Base-by-base conservation (phyloP, 1,140 invertebrate species). In the Alviniconcha marisindica region DNA sequence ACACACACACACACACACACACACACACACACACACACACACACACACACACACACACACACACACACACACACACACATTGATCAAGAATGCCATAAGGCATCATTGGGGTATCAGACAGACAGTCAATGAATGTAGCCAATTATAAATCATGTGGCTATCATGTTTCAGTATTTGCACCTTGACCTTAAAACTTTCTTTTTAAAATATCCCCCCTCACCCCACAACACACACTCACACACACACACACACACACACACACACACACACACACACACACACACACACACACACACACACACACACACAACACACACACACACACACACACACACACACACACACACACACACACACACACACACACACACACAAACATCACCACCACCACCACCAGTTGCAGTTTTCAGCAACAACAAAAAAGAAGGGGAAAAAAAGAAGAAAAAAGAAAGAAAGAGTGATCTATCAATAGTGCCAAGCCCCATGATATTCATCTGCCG, bases 221-320 rank as follows among this genome's bases (percentile, higher is more conserved):
- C n/a, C n/a, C n/a, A n/a, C n/a, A n/a, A 10, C 54, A 10, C 54
- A 10, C 54, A 0, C 54, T 18, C 54, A 21, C 54, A 21, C 54
- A 60, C 54, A 60, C 54, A 60, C 5, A 60, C 54, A 60, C 12
- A 24, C 54, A 24, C 12, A 24, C 54, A 60, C 54, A 24, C 54
- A 60, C 21, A 24, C 21, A 24, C 54, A 24, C 0, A 5, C 28
- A n/a, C 54, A 10, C 21, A 56, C 54, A 56, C 54, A 56, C 54
- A 56, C 54, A 56, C 54, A 56, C 54, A 56, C 54, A 56, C 54
- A 56, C 54, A 56, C 54, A 56, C n/a, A n/a, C n/a, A n/a, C n/a
- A n/a, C n/a, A n/a, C n/a, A n/a, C n/a, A n/a, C n/a, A n/a, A n/a
- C n/a, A n/a, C n/a, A n/a, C n/a, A n/a, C n/a, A n/a, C n/a, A n/a